Base-by-base conservation (phyloP, 1,140 invertebrate species). In the Triops cancriformis region DNA sequence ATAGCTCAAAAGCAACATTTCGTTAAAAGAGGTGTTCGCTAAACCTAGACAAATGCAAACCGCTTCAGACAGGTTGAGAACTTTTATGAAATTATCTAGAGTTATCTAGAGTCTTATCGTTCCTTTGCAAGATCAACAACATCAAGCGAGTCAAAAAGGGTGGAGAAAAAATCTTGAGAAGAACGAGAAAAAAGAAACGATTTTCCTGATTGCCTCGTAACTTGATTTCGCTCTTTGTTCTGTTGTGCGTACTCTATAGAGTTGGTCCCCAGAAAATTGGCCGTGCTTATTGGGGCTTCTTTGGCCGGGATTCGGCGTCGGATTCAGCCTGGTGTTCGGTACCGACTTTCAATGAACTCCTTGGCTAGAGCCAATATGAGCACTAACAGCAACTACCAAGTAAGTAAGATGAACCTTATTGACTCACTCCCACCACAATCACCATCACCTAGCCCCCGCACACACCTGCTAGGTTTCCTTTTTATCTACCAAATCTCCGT, bases 391-490 rank as follows among this genome's bases (percentile, higher is more conserved):
- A 64, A 64, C 51, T 64, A 64, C 51, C 51, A n/a, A 18, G 51
- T 64, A 64, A 64, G 51, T 64, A 64, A 64, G 51, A 64, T 23
- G 51, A 64, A 64, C 51, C 51, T 64, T 64, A 64, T 64, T 64
- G 51, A 64, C 14, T 23, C 10, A n/a, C 51, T 23, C 51, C 10
- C 51, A 64, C 31, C 31, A 37, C 2, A 7, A 37, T 7, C 31
- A 37, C 31, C 31, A 37, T 37, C 7, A 37, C 31, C 31, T 37
- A 37, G 31, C 7, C 31, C 31, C 31, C 31, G 31, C 31, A 64
- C 11, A 45, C 51, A 64, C 51, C 51, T 64, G 14, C 51, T 14
- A 64, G 51, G 51, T 64, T 64, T 64, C 51, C 51, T 64, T 64
- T 64, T 64, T 64, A 18, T 64, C 51, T 23, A 64, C 51, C 51